A percentile compares a stretch with the other conserved stretches of the same genome.
Conservation (phyloP, 2,888 invertebrate genomes). For the Cheiracanthium punctorium region DNA sequence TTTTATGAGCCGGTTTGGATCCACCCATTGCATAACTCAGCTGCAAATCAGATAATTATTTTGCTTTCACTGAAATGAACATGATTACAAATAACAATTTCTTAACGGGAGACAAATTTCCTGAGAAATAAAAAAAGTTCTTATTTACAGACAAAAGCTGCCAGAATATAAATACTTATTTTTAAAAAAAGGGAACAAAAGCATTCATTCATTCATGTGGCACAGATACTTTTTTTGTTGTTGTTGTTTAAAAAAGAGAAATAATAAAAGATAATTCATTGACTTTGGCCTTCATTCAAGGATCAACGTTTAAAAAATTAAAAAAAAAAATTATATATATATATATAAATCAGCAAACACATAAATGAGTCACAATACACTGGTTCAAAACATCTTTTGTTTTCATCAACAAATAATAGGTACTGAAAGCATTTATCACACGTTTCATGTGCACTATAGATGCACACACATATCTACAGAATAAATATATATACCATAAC, state of each 20-base stretch:
- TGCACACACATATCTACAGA: too few relatives aligned
- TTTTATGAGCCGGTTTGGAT: too few relatives aligned
- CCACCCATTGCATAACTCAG: too few relatives aligned
- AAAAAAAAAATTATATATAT: neutral
- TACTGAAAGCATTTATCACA: conserved; percentile 20
- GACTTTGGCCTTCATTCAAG: neutral
- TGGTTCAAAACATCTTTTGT: neutral
- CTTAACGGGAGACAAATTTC: conserved; percentile 29
- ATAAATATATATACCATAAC: too few relatives aligned
- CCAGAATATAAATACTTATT: conserved; percentile 28
- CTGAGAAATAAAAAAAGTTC: conserved; percentile 58
- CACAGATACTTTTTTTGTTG: neutral
- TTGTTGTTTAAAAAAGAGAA: too few relatives aligned
- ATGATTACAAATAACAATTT: too few relatives aligned
- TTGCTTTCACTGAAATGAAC: too few relatives aligned
- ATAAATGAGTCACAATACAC: conserved; percentile 1
- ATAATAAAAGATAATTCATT: neutral
- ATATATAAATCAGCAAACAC: neutral
- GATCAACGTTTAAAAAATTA: neutral
- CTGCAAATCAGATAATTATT: too few relatives aligned
- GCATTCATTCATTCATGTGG: conserved; percentile 27
- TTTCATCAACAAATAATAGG: conserved; percentile 5
- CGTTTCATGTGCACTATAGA: too few relatives aligned
- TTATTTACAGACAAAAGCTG: conserved; percentile 65
- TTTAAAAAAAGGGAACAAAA: neutral